Evolutionary conservation across 2,888 invertebrate genomes (phyloP).

Genomic region (Hyposoter dolosus): DNA sequence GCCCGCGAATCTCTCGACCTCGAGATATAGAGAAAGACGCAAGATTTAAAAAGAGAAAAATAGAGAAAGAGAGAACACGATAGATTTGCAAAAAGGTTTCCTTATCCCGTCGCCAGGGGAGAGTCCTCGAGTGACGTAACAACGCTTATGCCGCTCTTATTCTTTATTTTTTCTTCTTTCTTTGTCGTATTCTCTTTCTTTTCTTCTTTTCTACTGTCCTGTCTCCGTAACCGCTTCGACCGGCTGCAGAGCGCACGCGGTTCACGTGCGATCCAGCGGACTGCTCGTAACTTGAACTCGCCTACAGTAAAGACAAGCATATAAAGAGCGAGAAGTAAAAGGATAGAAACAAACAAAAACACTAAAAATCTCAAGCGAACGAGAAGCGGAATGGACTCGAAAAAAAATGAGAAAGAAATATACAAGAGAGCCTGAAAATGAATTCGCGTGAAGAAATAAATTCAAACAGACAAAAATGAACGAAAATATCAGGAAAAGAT

Average conservation of each 20-base stretch:
- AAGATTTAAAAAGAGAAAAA: conserved; percentile 22
- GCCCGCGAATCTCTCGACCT: conserved; percentile 63
- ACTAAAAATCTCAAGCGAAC: background rate
- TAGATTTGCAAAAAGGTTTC: conserved; percentile 45
- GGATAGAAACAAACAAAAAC: background rate
- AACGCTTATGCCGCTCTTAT: conserved; percentile 47
- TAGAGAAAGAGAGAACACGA: conserved; percentile 8
- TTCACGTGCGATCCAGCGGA: conserved; percentile 26
- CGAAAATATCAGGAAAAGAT: background rate
- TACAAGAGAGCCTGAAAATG: background rate
- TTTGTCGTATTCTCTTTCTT: conserved; percentile 47
- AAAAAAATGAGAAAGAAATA: background rate
- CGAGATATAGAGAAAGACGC: conserved; percentile 48
- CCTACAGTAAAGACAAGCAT: conserved; percentile 19
- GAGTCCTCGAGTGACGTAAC: conserved; percentile 68
- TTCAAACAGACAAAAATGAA: background rate
- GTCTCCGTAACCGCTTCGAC: conserved; percentile 65
- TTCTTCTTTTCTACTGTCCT: conserved; percentile 43
- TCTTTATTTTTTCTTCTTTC: conserved; percentile 29
- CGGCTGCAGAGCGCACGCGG: conserved; percentile 67
- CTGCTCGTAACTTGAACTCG: conserved; percentile 57
- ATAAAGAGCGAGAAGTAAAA: background rate
- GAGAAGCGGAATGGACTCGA: no score
- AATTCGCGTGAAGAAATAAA: background rate
- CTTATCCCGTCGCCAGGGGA: conserved; percentile 58